Percentiles rank a stretch among this genome's conserved stretches.
Evolutionary conservation across 2,113 vertebrate genomes (phyloP).

Genomic region (Empidonax alnorum): DNA sequence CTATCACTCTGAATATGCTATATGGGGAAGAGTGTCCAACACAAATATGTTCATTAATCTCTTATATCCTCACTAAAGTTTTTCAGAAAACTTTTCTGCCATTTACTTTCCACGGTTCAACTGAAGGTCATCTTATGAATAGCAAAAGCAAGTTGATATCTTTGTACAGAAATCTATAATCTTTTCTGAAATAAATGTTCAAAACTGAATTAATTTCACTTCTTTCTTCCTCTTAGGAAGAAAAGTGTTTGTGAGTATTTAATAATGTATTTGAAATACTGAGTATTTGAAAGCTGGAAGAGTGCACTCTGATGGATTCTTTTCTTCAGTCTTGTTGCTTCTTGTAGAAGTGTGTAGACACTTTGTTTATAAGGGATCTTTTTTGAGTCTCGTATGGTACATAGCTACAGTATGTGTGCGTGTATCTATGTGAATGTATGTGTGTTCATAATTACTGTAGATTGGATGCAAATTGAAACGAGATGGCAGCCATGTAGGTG

Average conservation of each 20-base stretch:
- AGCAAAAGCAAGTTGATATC: slow-evolving; percentile 69
- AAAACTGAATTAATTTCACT: slow-evolving; percentile 63
- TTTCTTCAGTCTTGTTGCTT: not conserved
- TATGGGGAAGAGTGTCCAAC: slow-evolving; percentile 84
- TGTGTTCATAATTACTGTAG: slow-evolving; percentile 36
- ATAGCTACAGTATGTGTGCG: not conserved
- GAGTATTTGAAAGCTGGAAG: not conserved
- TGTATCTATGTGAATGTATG: not conserved
- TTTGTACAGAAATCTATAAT: slow-evolving; percentile 49
- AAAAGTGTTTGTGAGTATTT: not conserved
- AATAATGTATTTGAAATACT: not conserved
- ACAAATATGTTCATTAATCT: slow-evolving; percentile 91
- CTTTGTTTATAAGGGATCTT: slow-evolving; percentile 1
- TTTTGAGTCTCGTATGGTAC: not conserved
- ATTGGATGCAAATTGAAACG: slow-evolving; percentile 47
- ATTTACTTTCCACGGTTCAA: slow-evolving; percentile 86
- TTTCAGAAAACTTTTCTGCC: slow-evolving; percentile 89
- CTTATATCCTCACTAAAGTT: slow-evolving; percentile 83
- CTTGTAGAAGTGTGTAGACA: not conserved
- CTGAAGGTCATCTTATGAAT: slow-evolving; percentile 84
- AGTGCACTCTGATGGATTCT: not conserved
- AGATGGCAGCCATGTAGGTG: slow-evolving; percentile 43
- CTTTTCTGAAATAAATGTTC: slow-evolving; percentile 54
- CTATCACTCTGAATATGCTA: slow-evolving; percentile 83
- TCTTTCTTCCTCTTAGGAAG: slow-evolving; percentile 16